Evolutionary conservation across 2,113 vertebrate species (phyloP).

Genomic region (Tetrao urogallus): DNA sequence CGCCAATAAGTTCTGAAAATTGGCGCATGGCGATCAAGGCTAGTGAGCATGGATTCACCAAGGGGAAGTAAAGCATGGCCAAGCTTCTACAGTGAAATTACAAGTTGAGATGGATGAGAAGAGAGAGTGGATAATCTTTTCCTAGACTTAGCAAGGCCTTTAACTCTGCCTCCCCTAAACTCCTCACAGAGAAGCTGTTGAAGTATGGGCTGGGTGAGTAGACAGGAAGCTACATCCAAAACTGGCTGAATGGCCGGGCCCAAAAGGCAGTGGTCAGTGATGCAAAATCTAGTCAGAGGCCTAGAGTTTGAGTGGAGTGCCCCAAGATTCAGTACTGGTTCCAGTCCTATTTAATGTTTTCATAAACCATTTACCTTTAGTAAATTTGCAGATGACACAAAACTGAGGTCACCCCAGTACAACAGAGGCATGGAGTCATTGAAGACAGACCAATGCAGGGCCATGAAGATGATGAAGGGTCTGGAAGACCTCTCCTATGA

Average conservation of each 20-base stretch:
- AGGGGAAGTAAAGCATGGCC: not conserved
- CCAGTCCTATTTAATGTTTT: not conserved
- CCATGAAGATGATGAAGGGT: not conserved
- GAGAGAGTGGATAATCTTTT: not conserved
- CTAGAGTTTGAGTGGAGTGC: not conserved
- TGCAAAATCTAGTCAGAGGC: not conserved
- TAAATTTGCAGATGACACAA: not conserved
- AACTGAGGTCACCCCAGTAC: fast-evolving
- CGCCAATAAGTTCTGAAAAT: not conserved
- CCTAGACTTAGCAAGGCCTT: not conserved
- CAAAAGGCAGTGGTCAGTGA: not conserved
- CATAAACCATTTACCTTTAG: not conserved
- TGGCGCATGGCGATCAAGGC: not conserved
- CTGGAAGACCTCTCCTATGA: not conserved
- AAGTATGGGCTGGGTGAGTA: not conserved
- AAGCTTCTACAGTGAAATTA: not conserved
- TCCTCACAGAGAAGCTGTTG: not conserved
- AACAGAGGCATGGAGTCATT: not conserved
- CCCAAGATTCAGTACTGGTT: not conserved
- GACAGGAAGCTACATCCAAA: not conserved
- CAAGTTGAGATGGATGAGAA: not conserved
- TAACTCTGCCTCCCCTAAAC: not conserved
- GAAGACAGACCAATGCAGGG: not conserved
- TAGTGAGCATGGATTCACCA: not conserved
- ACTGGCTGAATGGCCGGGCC: not conserved